Conservation (phyloP, 2,797 vertebrate species). For the Lagocephalus sceleratus region DNA sequence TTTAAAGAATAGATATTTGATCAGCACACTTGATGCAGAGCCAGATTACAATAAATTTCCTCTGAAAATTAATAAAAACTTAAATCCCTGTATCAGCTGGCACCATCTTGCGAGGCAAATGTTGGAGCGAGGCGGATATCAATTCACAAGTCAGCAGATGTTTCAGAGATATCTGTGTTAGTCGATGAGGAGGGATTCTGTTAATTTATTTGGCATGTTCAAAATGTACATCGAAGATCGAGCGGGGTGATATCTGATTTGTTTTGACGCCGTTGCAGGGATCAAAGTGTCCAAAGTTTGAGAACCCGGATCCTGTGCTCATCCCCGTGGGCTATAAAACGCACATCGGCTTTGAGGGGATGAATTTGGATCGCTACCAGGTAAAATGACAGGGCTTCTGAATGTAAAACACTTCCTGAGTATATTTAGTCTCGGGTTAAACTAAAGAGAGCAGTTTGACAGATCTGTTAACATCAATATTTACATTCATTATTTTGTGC, state of each 20-base stretch:
- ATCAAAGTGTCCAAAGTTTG: constrained; percentile 75
- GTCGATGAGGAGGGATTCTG: constrained; percentile 43
- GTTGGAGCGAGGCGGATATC: constrained; percentile 45
- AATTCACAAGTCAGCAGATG: constrained; percentile 67
- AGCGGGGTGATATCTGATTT: constrained; percentile 29
- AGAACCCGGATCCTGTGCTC: constrained; percentile 75
- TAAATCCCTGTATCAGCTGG: constrained; percentile 61
- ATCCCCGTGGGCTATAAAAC: constrained; percentile 77
- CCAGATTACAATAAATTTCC: constrained; percentile 22
- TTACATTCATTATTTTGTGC: too few species aligned
- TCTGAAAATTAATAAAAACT: constrained; percentile 43
- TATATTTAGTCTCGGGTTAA: neutral
- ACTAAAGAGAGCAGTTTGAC: too few species aligned
- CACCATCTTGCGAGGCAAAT: constrained; percentile 59
- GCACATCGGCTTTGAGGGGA: constrained; percentile 75
- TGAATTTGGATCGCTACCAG: constrained; percentile 69
- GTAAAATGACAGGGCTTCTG: constrained; percentile 40
- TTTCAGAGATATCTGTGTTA: constrained; percentile 49
- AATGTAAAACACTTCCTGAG: constrained; percentile 6
- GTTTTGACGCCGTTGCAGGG: constrained; percentile 58
- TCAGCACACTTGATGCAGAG: constrained; percentile 2
- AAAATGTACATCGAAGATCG: constrained; percentile 44
- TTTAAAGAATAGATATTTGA: constrained; percentile 30
- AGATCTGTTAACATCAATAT: too few species aligned
- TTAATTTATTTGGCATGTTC: constrained; percentile 54